Evolutionary conservation across 2,888 invertebrate species (phyloP).

Genomic region (Pheosia gnoma): DNA sequence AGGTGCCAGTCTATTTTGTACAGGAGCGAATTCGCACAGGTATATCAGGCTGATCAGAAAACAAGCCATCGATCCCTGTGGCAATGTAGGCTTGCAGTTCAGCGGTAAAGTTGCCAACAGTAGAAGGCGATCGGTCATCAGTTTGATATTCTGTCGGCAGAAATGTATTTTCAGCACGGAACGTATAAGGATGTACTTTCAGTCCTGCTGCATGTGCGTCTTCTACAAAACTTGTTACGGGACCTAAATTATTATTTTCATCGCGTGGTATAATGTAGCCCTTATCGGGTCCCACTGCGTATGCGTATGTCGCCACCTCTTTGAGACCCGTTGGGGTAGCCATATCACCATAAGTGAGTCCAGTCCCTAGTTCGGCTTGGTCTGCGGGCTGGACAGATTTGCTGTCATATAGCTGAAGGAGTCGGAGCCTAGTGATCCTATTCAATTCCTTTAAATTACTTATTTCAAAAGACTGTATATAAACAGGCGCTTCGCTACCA

Average conservation of each 20-base stretch:
- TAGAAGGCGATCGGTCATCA: slow-evolving; percentile 37
- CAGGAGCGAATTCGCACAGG: slow-evolving; percentile 49
- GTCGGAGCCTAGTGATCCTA: slow-evolving; percentile 59
- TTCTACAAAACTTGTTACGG: slow-evolving; percentile 61
- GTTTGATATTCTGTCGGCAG: slow-evolving; percentile 65
- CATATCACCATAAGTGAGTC: slow-evolving; percentile 68
- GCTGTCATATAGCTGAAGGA: slow-evolving; percentile 64
- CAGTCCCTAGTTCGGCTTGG: slow-evolving; percentile 53
- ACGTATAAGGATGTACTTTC: slow-evolving; percentile 74
- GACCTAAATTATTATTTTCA: slow-evolving; percentile 52
- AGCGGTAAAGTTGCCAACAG: slow-evolving; percentile 58
- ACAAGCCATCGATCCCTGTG: slow-evolving; percentile 72
- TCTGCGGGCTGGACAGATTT: slow-evolving; percentile 58
- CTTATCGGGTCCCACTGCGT: slow-evolving; percentile 74
- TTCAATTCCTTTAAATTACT: slow-evolving; percentile 68
- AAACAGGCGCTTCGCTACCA: slow-evolving; percentile 57
- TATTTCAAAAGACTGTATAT: slow-evolving; percentile 77
- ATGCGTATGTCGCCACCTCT: slow-evolving; percentile 68
- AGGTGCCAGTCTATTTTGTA: slow-evolving; percentile 15
- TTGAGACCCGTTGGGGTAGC: slow-evolving; percentile 63
- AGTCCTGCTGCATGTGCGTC: slow-evolving; percentile 68
- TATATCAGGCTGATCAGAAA: slow-evolving; percentile 74
- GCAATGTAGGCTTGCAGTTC: slow-evolving; percentile 66
- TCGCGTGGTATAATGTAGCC: slow-evolving; percentile 70
- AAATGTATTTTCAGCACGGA: slow-evolving; percentile 70